phyloP scores from a whole-genome alignment of 2,113 vertebrate genomes.

The Marmota monax region DNA sequence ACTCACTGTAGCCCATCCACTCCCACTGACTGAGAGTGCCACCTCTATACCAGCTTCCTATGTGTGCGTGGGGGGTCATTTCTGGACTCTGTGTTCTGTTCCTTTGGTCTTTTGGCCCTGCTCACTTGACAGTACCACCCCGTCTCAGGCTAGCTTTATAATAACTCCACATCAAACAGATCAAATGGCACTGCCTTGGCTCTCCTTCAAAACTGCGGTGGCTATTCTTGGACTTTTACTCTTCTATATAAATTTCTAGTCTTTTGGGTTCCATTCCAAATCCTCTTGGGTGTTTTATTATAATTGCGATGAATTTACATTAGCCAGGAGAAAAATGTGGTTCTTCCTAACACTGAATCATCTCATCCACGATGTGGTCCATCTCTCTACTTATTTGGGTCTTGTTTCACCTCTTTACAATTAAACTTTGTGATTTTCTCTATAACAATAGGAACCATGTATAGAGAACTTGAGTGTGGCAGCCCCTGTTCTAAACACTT shows the following conservation, averaged over 20 bases:
- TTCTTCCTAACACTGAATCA: not conserved
- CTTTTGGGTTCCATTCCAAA: not conserved
- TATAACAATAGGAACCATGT: not conserved
- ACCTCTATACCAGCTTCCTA: not conserved
- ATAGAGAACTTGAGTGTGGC: not conserved
- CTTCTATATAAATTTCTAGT: not conserved
- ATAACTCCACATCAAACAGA: not conserved
- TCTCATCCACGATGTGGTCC: not conserved
- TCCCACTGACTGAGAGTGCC: not conserved
- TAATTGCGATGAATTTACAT: not conserved
- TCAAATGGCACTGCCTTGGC: not conserved
- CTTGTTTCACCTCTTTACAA: not conserved
- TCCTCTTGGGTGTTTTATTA: not conserved
- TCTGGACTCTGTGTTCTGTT: not conserved
- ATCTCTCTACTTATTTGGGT: not conserved
- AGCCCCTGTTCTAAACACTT: not conserved
- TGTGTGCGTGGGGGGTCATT: fast-evolving
- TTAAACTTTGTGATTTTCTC: slow-evolving; percentile 30
- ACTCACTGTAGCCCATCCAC: not conserved
- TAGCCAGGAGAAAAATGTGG: not conserved
- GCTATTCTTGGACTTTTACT: not conserved
- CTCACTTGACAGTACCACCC: not conserved
- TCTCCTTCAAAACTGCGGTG: not conserved
- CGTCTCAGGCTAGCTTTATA: not conserved
- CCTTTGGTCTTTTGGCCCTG: not conserved